Evolutionary conservation across 2,797 vertebrate species (phyloP), one percentile per base, ranked within the genome.

Genomic region (Anabacerthia variegaticeps): DNA sequence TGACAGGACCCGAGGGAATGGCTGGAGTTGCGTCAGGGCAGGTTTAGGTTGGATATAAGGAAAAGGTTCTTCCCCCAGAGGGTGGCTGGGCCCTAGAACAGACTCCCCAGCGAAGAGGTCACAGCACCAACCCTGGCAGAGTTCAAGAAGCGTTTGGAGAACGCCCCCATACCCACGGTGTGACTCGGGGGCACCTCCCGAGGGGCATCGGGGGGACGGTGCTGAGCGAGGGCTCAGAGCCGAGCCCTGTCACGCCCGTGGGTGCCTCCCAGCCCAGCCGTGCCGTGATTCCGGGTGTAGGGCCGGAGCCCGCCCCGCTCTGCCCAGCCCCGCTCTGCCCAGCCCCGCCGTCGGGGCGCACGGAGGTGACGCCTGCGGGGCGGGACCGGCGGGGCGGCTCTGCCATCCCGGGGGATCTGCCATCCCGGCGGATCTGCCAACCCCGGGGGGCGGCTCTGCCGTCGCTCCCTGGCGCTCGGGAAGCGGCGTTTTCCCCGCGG

Each of bases 261-360:
- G 16, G 14, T 18, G 11, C 49, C n/a, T 44, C 20, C 32, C 36
- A n/a, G 3, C 27, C 4, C 62, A 3, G 10, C 3, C 30, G 10
- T 3, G 11, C 62, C 6, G 18, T 2, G 36, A 19, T 4, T 17
- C 15, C 2, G 27, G 8, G 22, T 37, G 76, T 5, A 8, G 0
- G 1, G 34, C 4, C 46, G 10, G 34, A 7, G 4, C 1, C 8
- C 6, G 4, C 3, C 0, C 7, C 4, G 41, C 36, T 36, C n/a
- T n/a, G 1, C 2, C 10, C 0, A 2, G 10, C 19, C n/a, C 12
- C 2, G 4, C 44, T 11, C 2, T 6, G 18, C 6, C 51, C 8
- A 21, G 1, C 73, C 51, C 8, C 24, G 1, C 73, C 24, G 27
- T 5, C 13, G 46, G 52, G 86, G 20, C 16, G 20, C 28, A 9